Percentiles rank a stretch among this genome's conserved stretches.
phyloP scores from a whole-genome alignment of 2,888 invertebrate genomes.

The Microctonus brassicae region DNA sequence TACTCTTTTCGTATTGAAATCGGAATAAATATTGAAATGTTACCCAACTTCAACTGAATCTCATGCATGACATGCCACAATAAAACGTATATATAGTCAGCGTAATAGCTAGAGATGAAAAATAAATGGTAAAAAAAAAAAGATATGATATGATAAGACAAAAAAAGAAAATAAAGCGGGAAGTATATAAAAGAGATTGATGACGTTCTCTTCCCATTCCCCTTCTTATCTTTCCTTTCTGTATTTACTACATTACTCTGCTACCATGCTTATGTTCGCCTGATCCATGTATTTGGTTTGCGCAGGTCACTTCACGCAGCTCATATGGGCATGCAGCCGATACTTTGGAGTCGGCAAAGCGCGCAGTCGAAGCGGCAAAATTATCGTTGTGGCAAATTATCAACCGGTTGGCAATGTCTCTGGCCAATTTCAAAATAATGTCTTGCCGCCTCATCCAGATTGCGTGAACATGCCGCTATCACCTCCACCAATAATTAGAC shows the following conservation, averaged over 20 bases:
- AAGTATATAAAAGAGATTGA: not conserved
- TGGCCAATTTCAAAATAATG: conserved; percentile 82
- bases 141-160: not conserved
- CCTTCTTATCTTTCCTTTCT: not conserved
- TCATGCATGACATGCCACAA: not conserved
- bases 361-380: conserved; percentile 81
- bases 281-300: conserved; percentile 48
- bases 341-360: conserved; percentile 88
- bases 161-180: not conserved
- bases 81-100: not conserved
- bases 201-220: not conserved
- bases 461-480: conserved; percentile 70
- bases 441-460: conserved; percentile 81
- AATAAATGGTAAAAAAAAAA: no score
- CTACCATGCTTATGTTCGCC: conserved; percentile 39
- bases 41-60: not conserved
- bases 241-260: not conserved
- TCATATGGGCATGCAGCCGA: conserved; percentile 84
- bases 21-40: not conserved
- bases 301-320: conserved; percentile 88
- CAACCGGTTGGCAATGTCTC: conserved; percentile 84
- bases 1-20: not conserved
- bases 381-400: conserved; percentile 88
- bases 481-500: conserved; percentile 53
- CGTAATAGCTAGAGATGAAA: not conserved